Base-by-base conservation (phyloP, 2,888 invertebrate species). In the Thalpophila matura region DNA sequence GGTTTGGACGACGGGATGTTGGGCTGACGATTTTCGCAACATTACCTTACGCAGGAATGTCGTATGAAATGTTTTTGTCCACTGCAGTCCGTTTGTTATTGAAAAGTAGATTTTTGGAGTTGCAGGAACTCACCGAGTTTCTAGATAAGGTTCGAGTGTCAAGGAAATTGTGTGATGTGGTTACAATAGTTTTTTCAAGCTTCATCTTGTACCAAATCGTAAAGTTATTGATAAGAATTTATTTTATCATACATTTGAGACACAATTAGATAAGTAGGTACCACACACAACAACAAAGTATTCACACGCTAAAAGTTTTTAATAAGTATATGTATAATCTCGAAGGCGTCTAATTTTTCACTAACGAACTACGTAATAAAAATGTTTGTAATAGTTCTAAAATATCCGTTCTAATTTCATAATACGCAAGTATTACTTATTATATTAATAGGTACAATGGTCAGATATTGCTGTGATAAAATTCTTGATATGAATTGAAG, bases 1-100 rank as follows among this genome's bases (percentile, higher is more conserved):
- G 81, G 80, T 81, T 74, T 49, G 4, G 27, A 40, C 49, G 63
- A 67, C 72, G 56, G 68, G 70, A 72, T 72, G 66, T 74, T 55
- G 50, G 33, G n/a, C 62, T 80, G 57, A 68, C 55, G 70, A 72
- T 80, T 81, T 74, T 80, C 74, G 81, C 79, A 71, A 70, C 69
- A 60, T 68, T 71, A 66, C 66, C 63, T 65, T 62, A 67, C 65
- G 47, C 29, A 38, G 65, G 58, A 69, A 79, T 76, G 62, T 50
- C 43, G 64, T 58, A 62, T 63, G 43, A 58, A 71, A 55, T 60
- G 50, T 72, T 71, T 73, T 76, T 67, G 51, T 67, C 27, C 37
- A 16, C 42, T 33, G 24, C 33, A 67, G 12, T 40, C 10, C 37
- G 51, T 47, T 51, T 51, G 27, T 37, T 37, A 40, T 58, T 37